Percentiles rank a stretch among this genome's conserved stretches.
These are phyloP conservation scores for Caenorhabditis afra DNA, from an alignment of 2,888 invertebrate species.

Conservation along the genomic window DNA sequence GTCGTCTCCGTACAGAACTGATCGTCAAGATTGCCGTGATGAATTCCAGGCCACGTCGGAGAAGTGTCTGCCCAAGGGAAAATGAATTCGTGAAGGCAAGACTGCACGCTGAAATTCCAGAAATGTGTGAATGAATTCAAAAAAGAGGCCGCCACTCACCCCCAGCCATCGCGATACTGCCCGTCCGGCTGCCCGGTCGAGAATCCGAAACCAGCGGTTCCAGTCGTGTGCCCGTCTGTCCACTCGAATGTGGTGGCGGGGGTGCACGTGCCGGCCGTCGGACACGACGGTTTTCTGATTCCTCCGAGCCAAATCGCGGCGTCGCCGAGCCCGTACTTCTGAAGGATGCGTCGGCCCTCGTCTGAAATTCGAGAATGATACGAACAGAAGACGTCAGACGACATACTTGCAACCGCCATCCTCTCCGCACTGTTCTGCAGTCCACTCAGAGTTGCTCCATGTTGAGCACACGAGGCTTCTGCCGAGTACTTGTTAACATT, in stretches of 20 bases:
- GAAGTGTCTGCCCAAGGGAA: background rate
- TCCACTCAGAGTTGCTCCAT: constrained; percentile 7
- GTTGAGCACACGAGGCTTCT: background rate
- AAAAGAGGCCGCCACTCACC: background rate
- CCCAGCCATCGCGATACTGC: background rate
- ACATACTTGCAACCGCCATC: constrained; percentile 8
- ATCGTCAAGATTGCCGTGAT: background rate
- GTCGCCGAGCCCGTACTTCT: background rate
- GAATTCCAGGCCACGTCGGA: background rate
- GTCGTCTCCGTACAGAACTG: background rate
- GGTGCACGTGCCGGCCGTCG: background rate
- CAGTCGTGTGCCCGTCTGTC: constrained; percentile 24
- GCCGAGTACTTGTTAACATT: background rate
- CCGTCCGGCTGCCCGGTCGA: background rate
- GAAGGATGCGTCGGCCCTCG: background rate
- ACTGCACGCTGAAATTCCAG: background rate
- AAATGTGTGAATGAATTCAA: background rate
- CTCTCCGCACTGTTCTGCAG: constrained; percentile 10
- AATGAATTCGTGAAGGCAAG: constrained; percentile 1
- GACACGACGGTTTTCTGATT: background rate
- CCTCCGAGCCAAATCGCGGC: constrained; percentile 19
- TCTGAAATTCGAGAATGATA: constrained; percentile 5
- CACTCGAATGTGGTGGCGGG: constrained; percentile 11
- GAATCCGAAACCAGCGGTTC: constrained; percentile 5
- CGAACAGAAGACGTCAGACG: background rate